Evolutionary conservation across 2,113 vertebrate species (phyloP).

Genomic region (Microcebus murinus): DNA sequence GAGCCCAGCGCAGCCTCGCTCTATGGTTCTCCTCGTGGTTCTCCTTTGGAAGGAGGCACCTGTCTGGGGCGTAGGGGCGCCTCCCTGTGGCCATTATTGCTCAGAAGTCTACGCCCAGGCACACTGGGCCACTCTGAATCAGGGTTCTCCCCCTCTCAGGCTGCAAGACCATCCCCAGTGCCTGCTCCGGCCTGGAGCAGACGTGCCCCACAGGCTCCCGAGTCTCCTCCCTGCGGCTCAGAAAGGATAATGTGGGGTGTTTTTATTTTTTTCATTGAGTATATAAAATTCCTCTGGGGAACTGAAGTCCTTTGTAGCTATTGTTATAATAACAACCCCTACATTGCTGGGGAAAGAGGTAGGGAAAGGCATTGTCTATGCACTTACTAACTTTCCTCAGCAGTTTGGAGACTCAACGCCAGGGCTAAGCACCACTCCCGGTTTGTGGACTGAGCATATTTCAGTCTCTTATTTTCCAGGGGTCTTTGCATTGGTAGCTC

Average conservation of each 20-base stretch:
- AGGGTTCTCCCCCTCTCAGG: neutral
- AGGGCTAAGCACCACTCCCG: neutral
- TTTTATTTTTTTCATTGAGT: neutral
- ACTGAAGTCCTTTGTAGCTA: neutral
- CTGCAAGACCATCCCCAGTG: neutral
- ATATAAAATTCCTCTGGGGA: neutral
- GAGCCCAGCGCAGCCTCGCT: no score
- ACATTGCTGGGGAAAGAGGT: neutral
- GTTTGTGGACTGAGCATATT: neutral
- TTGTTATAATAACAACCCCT: neutral
- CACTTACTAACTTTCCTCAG: accelerated
- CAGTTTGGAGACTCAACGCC: neutral
- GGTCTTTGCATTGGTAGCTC: neutral
- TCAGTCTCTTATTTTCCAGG: neutral
- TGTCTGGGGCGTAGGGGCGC: accelerated
- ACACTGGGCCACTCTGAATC: no score
- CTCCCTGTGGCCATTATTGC: neutral
- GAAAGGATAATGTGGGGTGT: neutral
- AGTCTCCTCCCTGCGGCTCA: neutral
- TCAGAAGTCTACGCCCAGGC: no score
- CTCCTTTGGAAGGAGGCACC: neutral
- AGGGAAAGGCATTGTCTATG: neutral
- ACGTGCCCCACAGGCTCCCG: accelerated
- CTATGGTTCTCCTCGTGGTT: neutral
- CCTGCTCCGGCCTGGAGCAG: neutral